Conservation (phyloP, 2,888 invertebrate genomes). For the Noctua janthe region DNA sequence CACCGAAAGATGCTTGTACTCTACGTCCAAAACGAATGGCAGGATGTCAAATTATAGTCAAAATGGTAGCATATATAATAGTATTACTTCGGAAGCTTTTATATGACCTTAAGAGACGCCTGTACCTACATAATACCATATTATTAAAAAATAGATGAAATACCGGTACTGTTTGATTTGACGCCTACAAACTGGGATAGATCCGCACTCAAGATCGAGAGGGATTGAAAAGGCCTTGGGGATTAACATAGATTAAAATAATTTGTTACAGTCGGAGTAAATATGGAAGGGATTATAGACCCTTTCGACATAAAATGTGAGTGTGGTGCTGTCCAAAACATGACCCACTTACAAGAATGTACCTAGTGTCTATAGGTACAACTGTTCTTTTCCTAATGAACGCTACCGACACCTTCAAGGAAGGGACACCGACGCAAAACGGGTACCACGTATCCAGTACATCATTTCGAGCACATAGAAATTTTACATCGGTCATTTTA, state of each 20-base stretch:
- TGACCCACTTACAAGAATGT: neutral
- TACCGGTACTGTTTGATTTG: conserved; percentile 20
- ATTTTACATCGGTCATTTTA: no score
- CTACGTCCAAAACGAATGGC: neutral
- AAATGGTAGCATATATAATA: neutral
- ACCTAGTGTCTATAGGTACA: neutral
- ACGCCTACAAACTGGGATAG: conserved; percentile 8
- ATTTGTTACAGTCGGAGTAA: neutral
- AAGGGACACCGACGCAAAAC: no score
- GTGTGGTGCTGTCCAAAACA: neutral
- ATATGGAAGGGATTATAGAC: neutral
- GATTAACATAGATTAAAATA: conserved; percentile 18
- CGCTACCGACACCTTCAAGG: neutral
- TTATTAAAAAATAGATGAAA: conserved; percentile 17
- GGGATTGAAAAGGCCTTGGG: neutral
- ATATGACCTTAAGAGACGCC: neutral
- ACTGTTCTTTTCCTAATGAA: neutral
- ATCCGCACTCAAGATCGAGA: conserved; percentile 2
- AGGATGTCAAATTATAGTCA: neutral
- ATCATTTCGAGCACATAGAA: no score
- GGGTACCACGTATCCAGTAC: no score
- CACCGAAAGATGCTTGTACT: neutral
- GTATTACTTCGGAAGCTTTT: neutral
- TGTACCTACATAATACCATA: conserved; percentile 17
- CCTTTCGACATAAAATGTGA: neutral